A percentile compares a stretch with the other conserved stretches of the same genome.
These are phyloP conservation scores for Dynastes maya DNA, from an alignment of 2,888 invertebrate genomes.

Conservation along the genomic window DNA sequence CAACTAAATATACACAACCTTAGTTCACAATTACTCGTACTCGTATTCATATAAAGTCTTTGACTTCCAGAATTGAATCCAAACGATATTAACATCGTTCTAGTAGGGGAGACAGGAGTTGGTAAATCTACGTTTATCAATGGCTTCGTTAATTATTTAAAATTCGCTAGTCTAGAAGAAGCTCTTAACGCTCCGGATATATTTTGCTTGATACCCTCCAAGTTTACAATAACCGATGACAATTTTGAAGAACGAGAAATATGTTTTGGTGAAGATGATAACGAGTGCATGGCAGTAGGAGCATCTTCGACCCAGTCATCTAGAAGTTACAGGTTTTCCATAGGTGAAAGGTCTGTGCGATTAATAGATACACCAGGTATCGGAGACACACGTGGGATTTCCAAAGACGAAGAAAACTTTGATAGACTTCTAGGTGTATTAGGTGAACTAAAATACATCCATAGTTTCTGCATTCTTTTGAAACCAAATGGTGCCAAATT, in stretches of 20 bases:
- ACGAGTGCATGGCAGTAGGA: constrained; percentile 28
- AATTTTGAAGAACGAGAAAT: constrained; percentile 34
- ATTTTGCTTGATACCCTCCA: constrained; percentile 52
- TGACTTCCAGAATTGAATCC: not conserved
- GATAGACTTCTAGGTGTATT: constrained; percentile 59
- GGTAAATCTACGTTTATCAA: constrained; percentile 57
- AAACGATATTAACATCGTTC: constrained; percentile 53
- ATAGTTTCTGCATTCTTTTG: constrained; percentile 53
- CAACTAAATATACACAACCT: no score
- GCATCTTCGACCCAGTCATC: constrained; percentile 46
- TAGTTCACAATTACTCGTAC: no score
- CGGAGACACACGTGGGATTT: constrained; percentile 60
- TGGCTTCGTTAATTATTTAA: constrained; percentile 54
- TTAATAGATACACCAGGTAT: constrained; percentile 55
- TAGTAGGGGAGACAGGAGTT: constrained; percentile 55
- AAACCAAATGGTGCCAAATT: constrained; percentile 53
- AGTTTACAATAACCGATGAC: constrained; percentile 48
- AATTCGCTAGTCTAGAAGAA: constrained; percentile 47
- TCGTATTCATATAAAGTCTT: no score
- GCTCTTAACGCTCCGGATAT: constrained; percentile 47
- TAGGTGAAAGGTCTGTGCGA: constrained; percentile 4
- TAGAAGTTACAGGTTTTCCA: constrained; percentile 33
- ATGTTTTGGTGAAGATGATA: constrained; percentile 23
- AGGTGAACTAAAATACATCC: constrained; percentile 47
- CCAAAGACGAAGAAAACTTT: constrained; percentile 61